Percentiles rank a stretch among this genome's conserved stretches.
Evolutionary conservation across 2,113 vertebrate genomes (phyloP).

Genomic region (Thryonomys swinderianus): DNA sequence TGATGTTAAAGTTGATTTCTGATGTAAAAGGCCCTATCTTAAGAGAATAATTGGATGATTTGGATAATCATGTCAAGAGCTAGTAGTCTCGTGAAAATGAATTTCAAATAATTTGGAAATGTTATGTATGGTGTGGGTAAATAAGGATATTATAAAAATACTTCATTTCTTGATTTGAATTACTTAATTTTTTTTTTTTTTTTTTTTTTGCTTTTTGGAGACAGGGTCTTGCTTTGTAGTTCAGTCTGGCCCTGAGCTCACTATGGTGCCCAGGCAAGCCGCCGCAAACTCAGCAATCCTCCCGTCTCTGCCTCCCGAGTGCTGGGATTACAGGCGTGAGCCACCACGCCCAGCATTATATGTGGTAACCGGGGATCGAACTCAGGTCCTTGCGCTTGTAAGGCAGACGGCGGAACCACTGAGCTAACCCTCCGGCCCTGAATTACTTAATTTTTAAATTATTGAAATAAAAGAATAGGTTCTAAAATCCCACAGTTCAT

Average conservation of each 20-base stretch:
- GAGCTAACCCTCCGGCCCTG: no score
- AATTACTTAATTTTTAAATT: constrained; percentile 63
- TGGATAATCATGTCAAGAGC: not conserved
- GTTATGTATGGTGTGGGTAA: not conserved
- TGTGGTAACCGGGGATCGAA: no score
- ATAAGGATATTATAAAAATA: not conserved
- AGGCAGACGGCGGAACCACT: no score
- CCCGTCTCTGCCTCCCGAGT: no score
- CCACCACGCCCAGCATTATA: no score
- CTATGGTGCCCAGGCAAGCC: no score
- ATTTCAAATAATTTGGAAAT: constrained; percentile 42
- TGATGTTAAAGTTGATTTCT: constrained; percentile 5
- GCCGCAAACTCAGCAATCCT: no score
- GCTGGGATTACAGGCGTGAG: no score
- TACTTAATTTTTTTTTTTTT: constrained; percentile 69
- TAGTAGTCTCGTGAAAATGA: constrained; percentile 1
- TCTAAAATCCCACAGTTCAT: constrained; percentile 26
- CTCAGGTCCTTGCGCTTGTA: no score
- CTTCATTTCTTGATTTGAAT: constrained; percentile 32
- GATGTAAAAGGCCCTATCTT: constrained; percentile 22
- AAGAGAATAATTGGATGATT: not conserved
- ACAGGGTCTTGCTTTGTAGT: no score
- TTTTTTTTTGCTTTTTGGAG: no score
- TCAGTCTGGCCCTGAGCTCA: no score
- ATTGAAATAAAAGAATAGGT: constrained; percentile 50